These are phyloP conservation scores for Sarcophaga variegata DNA, from an alignment of 2,888 invertebrate species.

Conservation along the genomic window DNA sequence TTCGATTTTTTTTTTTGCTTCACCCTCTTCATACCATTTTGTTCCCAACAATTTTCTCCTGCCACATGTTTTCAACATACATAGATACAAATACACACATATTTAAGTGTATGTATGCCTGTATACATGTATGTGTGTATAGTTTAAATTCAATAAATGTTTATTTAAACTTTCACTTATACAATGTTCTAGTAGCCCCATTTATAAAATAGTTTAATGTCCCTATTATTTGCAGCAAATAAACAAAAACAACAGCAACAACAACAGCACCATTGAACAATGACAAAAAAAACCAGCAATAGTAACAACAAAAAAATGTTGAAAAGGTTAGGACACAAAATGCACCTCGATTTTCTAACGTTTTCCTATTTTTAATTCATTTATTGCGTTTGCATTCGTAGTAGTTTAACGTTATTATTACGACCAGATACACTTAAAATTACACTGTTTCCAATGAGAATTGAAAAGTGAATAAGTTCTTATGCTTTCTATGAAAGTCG, in stretches of 20 bases:
- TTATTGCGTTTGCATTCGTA: conserved; percentile 26
- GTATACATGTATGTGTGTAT: neutral
- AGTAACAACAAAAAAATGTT: conserved; percentile 31
- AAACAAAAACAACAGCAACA: conserved; percentile 9
- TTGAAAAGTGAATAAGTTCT: no score
- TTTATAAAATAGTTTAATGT: conserved; percentile 6
- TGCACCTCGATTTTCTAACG: conserved; percentile 52
- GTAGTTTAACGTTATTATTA: conserved; percentile 28
- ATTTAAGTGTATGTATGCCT: no score
- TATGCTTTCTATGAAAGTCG: no score
- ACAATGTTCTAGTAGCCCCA: neutral
- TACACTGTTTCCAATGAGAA: conserved; percentile 29
- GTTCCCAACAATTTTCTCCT: neutral
- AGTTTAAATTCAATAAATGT: neutral
- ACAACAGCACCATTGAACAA: neutral
- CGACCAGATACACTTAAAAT: neutral
- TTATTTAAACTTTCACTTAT: conserved; percentile 4
- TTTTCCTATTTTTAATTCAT: conserved; percentile 40
- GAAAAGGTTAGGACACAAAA: conserved; percentile 11
- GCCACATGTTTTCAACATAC: neutral
- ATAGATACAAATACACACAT: neutral
- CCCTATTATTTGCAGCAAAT: neutral
- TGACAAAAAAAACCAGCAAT: neutral
- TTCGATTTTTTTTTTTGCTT: neutral
- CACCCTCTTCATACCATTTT: neutral